phyloP scores from a whole-genome alignment of 2,797 vertebrate species.

The Simalia tracyae region DNA sequence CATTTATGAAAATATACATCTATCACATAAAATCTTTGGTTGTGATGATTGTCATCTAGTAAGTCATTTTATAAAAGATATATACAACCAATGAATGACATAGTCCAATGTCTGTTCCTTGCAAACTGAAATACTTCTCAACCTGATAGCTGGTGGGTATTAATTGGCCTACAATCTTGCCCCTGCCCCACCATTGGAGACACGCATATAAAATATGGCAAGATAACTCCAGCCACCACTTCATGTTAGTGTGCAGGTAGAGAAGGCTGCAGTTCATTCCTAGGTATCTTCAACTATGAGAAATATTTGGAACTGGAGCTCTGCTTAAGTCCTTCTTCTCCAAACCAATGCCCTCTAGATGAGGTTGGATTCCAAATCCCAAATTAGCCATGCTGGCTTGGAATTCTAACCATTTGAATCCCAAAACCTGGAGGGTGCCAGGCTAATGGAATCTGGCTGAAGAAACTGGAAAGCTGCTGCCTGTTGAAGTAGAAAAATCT shows the following conservation, averaged over 20 bases:
- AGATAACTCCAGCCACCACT: neutral
- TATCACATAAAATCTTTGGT: conserved; percentile 37
- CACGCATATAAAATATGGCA: neutral
- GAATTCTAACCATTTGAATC: neutral
- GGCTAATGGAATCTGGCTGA: neutral
- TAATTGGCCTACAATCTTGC: conserved; percentile 21
- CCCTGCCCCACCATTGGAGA: conserved; percentile 11
- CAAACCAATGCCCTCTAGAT: neutral
- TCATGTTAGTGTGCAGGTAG: neutral
- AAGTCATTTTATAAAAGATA: conserved; percentile 59
- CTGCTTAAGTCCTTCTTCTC: neutral
- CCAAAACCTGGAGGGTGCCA: too few relatives aligned
- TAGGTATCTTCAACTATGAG: neutral
- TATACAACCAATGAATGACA: conserved; percentile 43
- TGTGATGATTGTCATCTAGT: conserved; percentile 32
- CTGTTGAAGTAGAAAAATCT: neutral
- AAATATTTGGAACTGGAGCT: neutral
- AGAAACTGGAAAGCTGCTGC: neutral
- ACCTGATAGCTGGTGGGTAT: conserved; percentile 28
- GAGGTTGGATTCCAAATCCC: neutral
- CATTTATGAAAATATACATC: conserved; percentile 63
- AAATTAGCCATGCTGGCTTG: neutral
- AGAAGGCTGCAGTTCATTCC: neutral
- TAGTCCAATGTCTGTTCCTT: conserved; percentile 42
- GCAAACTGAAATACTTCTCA: conserved; percentile 47